These are phyloP conservation scores for Microchirus variegatus DNA, from an alignment of 2,797 vertebrate species.

Conservation along the genomic window DNA sequence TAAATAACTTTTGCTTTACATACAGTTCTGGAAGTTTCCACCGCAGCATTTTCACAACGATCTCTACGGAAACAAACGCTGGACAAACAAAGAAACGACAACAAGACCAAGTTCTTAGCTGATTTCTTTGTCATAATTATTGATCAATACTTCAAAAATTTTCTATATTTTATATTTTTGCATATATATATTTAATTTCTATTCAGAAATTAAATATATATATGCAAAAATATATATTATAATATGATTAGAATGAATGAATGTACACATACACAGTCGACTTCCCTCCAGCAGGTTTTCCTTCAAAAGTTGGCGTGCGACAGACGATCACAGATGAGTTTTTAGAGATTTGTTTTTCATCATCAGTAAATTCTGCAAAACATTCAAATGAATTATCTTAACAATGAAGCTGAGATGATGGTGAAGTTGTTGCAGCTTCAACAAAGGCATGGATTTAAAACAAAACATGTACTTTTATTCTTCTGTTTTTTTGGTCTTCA, in stretches of 20 bases:
- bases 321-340: slow-evolving; percentile 96
- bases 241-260: background rate
- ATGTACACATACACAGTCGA: slow-evolving; percentile 90
- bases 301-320: slow-evolving; percentile 94
- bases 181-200: too few relatives aligned
- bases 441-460: too few relatives aligned
- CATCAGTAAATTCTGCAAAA: slow-evolving; percentile 91
- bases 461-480: too few relatives aligned
- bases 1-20: slow-evolving; percentile 86
- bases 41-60: slow-evolving; percentile 94
- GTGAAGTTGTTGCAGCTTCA: too few relatives aligned
- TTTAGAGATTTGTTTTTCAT: slow-evolving; percentile 92
- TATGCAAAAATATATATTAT: too few relatives aligned
- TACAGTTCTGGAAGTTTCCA: slow-evolving; percentile 99
- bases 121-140: too few relatives aligned
- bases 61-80: slow-evolving; percentile 86
- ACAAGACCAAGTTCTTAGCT: background rate
- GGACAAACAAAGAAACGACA: slow-evolving; percentile 10
- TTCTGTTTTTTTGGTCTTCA: too few relatives aligned
- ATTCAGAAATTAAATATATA: too few relatives aligned
- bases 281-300: slow-evolving; percentile 95
- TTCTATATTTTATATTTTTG: too few relatives aligned
- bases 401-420: too few relatives aligned
- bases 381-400: background rate
- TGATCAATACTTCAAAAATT: background rate